phyloP scores from a whole-genome alignment of 2,113 vertebrate species.

The Ceyx melanurus region DNA sequence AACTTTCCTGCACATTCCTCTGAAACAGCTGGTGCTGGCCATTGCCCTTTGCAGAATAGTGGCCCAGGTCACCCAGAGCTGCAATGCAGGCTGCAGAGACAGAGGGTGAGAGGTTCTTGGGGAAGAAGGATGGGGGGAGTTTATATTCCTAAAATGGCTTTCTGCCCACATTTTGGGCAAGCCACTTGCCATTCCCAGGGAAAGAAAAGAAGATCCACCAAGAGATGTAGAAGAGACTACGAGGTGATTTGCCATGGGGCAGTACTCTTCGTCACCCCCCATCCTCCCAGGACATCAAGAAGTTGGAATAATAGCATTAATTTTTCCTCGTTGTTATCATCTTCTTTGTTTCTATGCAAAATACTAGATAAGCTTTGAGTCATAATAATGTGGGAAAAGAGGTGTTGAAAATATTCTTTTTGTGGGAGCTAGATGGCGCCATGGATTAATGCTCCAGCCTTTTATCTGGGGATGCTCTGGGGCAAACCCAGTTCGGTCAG shows the following conservation, averaged over 20 bases:
- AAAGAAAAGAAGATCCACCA: not conserved
- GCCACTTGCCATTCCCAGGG: not conserved
- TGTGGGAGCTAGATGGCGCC: constrained; percentile 51
- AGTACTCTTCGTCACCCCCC: not conserved
- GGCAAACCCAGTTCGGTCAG: not conserved
- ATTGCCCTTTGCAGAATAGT: fast-evolving
- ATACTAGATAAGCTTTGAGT: not conserved
- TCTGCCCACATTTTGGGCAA: not conserved
- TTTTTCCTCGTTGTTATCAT: not conserved
- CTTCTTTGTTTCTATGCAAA: not conserved
- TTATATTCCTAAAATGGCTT: not conserved
- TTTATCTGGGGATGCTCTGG: not conserved
- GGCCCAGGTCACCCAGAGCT: not conserved
- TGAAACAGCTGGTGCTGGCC: not conserved
- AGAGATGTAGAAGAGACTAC: not conserved
- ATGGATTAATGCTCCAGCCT: not conserved
- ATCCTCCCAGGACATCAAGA: not conserved
- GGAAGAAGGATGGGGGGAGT: fast-evolving
- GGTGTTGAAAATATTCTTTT: not conserved
- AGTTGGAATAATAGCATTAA: not conserved
- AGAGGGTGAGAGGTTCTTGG: not conserved
- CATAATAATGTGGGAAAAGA: not conserved
- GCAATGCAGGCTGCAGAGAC: fast-evolving
- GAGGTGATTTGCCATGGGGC: not conserved
- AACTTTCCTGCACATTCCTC: not conserved